Evolutionary conservation across 1,140 invertebrate genomes (phyloP).

Genomic region (Homarus americanus): DNA sequence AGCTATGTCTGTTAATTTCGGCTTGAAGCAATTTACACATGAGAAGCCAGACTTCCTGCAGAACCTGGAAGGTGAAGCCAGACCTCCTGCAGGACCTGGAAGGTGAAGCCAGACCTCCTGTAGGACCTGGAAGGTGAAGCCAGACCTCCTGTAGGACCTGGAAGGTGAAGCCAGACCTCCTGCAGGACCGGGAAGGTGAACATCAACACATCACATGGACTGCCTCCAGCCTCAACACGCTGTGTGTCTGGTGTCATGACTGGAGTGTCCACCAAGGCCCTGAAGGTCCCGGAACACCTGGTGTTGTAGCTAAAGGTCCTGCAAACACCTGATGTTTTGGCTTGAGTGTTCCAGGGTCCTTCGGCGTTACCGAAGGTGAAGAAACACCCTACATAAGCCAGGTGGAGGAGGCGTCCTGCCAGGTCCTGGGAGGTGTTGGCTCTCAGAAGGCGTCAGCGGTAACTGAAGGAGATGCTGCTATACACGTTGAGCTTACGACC

Average conservation of each 20-base stretch:
- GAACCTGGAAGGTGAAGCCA: not conserved
- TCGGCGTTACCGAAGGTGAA: not conserved
- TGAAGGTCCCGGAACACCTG: not conserved
- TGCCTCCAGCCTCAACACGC: not conserved
- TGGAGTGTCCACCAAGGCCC: not conserved
- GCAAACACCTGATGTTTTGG: not conserved
- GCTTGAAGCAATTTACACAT: constrained; percentile 28
- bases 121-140: not conserved
- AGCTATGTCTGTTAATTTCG: not conserved
- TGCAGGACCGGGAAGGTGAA: not conserved
- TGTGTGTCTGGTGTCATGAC: not conserved
- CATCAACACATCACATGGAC: not conserved
- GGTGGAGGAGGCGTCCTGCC: not conserved
- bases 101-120: not conserved
- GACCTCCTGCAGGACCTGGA: not conserved
- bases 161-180: constrained; percentile 2
- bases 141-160: not conserved
- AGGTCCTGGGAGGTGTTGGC: not conserved
- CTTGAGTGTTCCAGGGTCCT: not conserved
- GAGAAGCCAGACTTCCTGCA: not conserved
- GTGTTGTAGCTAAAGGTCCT: not conserved
- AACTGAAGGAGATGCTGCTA: not conserved
- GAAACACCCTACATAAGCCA: not conserved
- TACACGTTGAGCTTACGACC: constrained; percentile 11
- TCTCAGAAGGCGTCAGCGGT: not conserved